Evolutionary conservation across 2,888 invertebrate species (phyloP), one percentile per base, ranked within the genome.

Genomic region (Ariolimax columbianus): DNA sequence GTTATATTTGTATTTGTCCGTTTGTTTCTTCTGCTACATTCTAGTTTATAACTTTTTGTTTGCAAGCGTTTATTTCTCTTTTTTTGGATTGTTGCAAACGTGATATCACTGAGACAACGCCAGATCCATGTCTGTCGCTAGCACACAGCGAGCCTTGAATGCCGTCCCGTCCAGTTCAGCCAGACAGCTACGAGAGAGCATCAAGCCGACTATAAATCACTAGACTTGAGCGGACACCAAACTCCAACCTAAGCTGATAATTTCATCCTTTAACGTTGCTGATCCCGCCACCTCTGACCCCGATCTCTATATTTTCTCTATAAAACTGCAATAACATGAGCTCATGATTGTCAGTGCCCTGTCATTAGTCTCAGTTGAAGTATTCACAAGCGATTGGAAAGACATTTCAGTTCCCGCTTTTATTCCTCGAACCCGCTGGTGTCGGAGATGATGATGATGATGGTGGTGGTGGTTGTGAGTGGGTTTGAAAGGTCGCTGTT

Each of bases 291-390:
- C 55, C 63, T 36, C n/a, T 36, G 14, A 63, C 63, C 40, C n/a
- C 17, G 38, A 6, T 23, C 36, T 77, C 78, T 63, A 78, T 38
- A 38, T 36, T n/a, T 63, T 78, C 63, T 40, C 40, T n/a, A 63
- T 78, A 38, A 78, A 78, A 78, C 40, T 7, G 40, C 78, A 78
- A 59, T 78, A 78, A 78, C 63, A 26, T 14, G 17, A 40, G 36
- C 36, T 17, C 55, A 55, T 14, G 14, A 26, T 26, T 78, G 7
- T 40, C 40, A 51, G 26, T 17, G n/a, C 36, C 4, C 63, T 2
- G 40, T 30, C 78, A 78, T 78, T 78, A 78, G 78, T 78, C 59
- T 78, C 33, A 17, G 17, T 38, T 38, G 19, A 63, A 63, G 63
- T 38, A 38, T 63, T 40, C 63, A 4, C 9, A 7, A 14, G 38